Evolutionary conservation across 2,888 invertebrate species (phyloP).

Genomic region (Strigamia maritima): DNA sequence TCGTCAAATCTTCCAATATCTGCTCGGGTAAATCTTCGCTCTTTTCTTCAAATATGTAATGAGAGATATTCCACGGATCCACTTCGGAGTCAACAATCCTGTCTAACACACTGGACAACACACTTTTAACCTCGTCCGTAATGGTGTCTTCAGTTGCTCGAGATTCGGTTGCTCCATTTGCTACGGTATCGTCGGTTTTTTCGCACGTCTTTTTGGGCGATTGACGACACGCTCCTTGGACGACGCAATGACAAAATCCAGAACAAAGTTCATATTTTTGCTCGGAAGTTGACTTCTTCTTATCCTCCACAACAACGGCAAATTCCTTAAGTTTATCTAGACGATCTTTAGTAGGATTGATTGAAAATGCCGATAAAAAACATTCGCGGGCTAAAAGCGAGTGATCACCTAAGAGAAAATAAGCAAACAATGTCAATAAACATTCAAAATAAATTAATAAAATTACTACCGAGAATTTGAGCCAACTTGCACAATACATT

Average conservation of each 20-base stretch:
- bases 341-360: slow-evolving; percentile 17
- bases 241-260: slow-evolving; percentile 26
- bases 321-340: not conserved
- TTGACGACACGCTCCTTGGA: slow-evolving; percentile 28
- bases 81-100: not conserved
- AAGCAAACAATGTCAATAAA: not conserved
- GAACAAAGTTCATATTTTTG: slow-evolving; percentile 5
- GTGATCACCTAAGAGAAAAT: slow-evolving; percentile 58
- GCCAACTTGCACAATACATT: slow-evolving; percentile 87
- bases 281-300: not conserved
- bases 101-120: not conserved
- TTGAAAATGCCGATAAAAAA: slow-evolving; percentile 65
- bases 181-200: not conserved
- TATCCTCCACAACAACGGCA: not conserved
- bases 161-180: not conserved
- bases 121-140: not conserved
- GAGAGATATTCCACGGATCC: not conserved
- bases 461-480: slow-evolving; percentile 71
- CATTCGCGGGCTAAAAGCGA: slow-evolving; percentile 67
- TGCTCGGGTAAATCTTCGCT: slow-evolving; percentile 43
- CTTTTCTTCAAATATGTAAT: not conserved
- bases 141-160: not conserved
- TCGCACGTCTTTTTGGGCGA: not conserved
- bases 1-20: slow-evolving; percentile 63
- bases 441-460: not conserved